A percentile compares a stretch with the other conserved stretches of the same genome.
phyloP scores from a whole-genome alignment of 1,140 invertebrate genomes.

The Dysdera silvatica region DNA sequence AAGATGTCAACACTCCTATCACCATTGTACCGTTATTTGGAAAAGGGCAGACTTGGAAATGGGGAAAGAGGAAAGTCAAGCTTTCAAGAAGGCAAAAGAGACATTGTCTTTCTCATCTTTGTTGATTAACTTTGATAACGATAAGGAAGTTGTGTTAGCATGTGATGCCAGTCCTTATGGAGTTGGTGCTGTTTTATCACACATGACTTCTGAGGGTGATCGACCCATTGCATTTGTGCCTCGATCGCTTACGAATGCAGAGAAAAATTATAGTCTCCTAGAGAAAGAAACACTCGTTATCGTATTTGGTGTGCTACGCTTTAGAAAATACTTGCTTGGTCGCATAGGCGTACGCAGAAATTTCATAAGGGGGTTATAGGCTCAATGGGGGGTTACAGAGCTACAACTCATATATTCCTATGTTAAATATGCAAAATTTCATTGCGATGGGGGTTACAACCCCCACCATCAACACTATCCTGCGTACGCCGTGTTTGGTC shows the following conservation, averaged over 20 bases:
- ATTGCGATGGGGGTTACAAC: too few species aligned
- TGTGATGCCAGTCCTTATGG: slow-evolving; percentile 43
- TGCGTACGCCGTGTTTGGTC: slow-evolving; percentile 46
- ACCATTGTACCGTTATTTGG: slow-evolving; percentile 39
- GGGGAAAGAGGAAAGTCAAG: slow-evolving; percentile 26
- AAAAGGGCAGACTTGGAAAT: not conserved
- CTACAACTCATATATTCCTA: too few species aligned
- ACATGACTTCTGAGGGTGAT: slow-evolving; percentile 41
- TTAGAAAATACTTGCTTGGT: slow-evolving; percentile 49
- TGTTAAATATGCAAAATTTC: too few species aligned
- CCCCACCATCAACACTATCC: too few species aligned
- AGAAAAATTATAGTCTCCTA: slow-evolving; percentile 48
- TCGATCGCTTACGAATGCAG: slow-evolving; percentile 41
- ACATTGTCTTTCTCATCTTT: slow-evolving; percentile 11
- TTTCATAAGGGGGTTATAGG: too few species aligned
- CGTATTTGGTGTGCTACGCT: slow-evolving; percentile 49
- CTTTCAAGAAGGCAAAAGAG: slow-evolving; percentile 36
- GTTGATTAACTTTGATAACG: slow-evolving; percentile 43
- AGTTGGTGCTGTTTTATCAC: slow-evolving; percentile 46
- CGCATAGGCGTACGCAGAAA: too few species aligned
- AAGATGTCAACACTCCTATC: slow-evolving; percentile 40
- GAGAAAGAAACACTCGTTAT: slow-evolving; percentile 52
- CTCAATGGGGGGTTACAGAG: too few species aligned
- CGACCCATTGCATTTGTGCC: slow-evolving; percentile 47
- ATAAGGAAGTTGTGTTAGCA: slow-evolving; percentile 47